Evolutionary conservation across 2,797 vertebrate genomes (phyloP).

Genomic region (Oophaga sylvatica): DNA sequence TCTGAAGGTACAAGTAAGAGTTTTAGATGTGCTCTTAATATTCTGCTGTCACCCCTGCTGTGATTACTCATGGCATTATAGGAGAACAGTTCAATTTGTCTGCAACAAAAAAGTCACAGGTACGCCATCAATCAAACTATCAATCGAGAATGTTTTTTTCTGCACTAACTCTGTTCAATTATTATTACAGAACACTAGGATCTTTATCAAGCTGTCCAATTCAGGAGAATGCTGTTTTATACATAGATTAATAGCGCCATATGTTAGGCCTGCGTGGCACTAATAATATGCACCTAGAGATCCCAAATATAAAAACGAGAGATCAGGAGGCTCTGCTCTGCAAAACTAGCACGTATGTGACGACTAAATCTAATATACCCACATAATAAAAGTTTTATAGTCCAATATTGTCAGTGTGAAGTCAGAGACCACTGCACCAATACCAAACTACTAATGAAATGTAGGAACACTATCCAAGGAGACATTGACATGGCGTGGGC

Average conservation of each 20-base stretch:
- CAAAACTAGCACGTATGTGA: not conserved
- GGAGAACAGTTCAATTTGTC: constrained; percentile 37
- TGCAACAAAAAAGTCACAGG: constrained; percentile 37
- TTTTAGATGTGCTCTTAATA: constrained; percentile 22
- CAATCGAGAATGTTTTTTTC: constrained; percentile 7
- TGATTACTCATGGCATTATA: constrained; percentile 30
- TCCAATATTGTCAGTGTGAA: no score
- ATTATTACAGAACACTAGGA: constrained; percentile 32
- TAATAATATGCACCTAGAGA: not conserved
- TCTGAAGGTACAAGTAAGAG: not conserved
- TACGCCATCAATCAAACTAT: constrained; percentile 38
- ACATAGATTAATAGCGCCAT: constrained; percentile 1
- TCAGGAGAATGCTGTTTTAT: not conserved
- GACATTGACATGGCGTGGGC: not conserved
- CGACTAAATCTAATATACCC: no score
- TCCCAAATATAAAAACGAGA: not conserved
- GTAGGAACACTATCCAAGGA: not conserved
- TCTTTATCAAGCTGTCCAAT: constrained; percentile 25
- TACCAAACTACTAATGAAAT: not conserved
- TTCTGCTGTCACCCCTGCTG: constrained; percentile 21
- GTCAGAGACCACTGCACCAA: not conserved
- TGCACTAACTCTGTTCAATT: constrained; percentile 27
- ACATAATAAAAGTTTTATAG: no score
- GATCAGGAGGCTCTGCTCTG: not conserved
- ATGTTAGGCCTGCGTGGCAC: not conserved